Evolutionary conservation across 1,140 invertebrate species (phyloP).

Genomic region (Dysdera silvatica): DNA sequence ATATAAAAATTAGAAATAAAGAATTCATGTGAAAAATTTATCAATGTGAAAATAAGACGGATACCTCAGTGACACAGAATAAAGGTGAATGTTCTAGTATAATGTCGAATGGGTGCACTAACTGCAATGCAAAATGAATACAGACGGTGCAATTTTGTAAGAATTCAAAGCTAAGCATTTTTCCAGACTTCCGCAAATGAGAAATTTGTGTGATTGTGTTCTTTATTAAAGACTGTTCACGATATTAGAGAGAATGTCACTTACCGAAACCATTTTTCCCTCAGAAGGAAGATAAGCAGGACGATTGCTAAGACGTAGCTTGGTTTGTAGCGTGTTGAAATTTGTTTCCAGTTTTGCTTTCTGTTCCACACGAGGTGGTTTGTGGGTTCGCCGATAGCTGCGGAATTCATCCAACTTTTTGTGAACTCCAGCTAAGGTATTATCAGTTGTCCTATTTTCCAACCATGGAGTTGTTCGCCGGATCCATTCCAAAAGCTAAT

Average conservation of each 20-base stretch:
- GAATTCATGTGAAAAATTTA: too few species aligned
- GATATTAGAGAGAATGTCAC: conserved; percentile 40
- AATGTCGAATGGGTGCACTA: too few species aligned
- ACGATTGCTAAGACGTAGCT: conserved; percentile 89
- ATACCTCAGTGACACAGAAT: too few species aligned
- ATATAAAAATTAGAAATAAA: too few species aligned
- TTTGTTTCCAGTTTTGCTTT: conserved; percentile 97
- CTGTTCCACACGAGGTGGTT: conserved; percentile 96
- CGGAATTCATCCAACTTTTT: conserved; percentile 97
- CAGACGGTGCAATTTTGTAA: too few species aligned
- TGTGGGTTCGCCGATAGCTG: conserved; percentile 94
- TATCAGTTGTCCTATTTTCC: conserved; percentile 92
- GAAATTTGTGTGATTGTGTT: too few species aligned
- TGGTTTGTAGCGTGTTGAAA: conserved; percentile 97
- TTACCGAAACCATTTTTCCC: conserved; percentile 92
- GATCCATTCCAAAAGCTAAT: conserved; percentile 92
- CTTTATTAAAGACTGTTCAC: too few species aligned
- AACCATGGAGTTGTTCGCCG: conserved; percentile 95
- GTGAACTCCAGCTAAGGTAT: conserved; percentile 91
- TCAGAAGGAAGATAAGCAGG: conserved; percentile 98
- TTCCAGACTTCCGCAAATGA: too few species aligned
- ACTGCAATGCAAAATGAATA: too few species aligned
- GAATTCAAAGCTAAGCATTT: too few species aligned
- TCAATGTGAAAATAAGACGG: too few species aligned
- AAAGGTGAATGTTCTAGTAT: too few species aligned